Base-by-base conservation (phyloP, 2,888 invertebrate species). In the Falcaria lacertinaria region DNA sequence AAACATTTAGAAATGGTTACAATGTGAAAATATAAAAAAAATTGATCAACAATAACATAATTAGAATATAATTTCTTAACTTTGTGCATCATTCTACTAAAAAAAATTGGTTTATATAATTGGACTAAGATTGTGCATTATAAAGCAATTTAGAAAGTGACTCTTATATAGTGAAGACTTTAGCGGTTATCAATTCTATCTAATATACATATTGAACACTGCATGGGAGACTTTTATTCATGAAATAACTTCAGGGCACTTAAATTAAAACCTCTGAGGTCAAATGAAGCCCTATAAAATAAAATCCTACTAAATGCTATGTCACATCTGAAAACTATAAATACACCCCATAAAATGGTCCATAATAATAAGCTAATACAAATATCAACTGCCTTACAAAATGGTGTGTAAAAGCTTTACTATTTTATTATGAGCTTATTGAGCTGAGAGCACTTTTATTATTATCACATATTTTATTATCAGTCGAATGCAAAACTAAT, bases 391-490 rank as follows among this genome's bases (percentile, higher is more conserved):
- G 67, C 69, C 65, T 63, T 78, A 80, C 73, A 82, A 84, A 73
- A 65, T 68, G 48, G 58, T 69, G 66, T 70, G 65, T 77, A 81
- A 74, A 80, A 80, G 80, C 78, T 69, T 73, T 74, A 69, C 50
- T 71, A 75, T 80, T 22, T 22, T 2, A 22, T 28, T 85, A 85
- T 62, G 82, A 80, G 71, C 81, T 83, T 80, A 85, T 73, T 69
- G 88, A 84, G 81, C 82, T 84, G 80, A 88, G 80, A 74, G 84
- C 81, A 80, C 83, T 87, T 72, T 80, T 69, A 54, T 84, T 86
- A 83, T 78, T 89, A 89, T 89, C 89, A 89, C 89, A 89, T 80
- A 85, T 74, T 74, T 84, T 83, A 69, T 82, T 89, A 83, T 89
- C 89, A 88, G 89, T 89, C 89, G 88, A 74, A 75, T 80, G 86